phyloP scores from a whole-genome alignment of 2,113 vertebrate genomes.

The Brachypodius melanocephalos region DNA sequence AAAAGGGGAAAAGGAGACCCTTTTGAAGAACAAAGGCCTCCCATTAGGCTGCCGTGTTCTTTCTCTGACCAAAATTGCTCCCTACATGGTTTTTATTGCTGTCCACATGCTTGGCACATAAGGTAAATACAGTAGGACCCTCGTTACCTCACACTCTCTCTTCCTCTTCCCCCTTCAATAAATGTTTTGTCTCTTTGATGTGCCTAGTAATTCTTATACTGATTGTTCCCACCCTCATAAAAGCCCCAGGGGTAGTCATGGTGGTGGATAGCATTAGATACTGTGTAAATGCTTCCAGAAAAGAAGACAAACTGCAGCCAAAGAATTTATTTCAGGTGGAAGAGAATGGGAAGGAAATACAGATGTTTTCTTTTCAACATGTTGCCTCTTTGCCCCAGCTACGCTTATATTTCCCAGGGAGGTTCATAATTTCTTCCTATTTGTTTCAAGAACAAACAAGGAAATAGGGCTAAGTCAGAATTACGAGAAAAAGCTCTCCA shows the following conservation, averaged over 20 bases:
- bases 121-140: constrained; percentile 76
- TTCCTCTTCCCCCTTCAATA: constrained; percentile 60
- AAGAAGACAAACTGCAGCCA: constrained; percentile 56
- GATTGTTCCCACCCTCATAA: constrained; percentile 68
- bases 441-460: background rate
- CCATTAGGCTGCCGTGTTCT: constrained; percentile 79
- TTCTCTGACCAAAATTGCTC: constrained; percentile 76
- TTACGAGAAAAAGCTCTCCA: background rate
- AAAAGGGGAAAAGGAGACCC: constrained; percentile 80
- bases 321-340: constrained; percentile 64
- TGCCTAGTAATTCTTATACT: constrained; percentile 70
- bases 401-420: background rate
- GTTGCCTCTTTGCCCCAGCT: background rate
- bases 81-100: constrained; percentile 75
- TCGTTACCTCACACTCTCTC: constrained; percentile 69
- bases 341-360: constrained; percentile 40
- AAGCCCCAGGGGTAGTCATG: constrained; percentile 59
- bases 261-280: constrained; percentile 52
- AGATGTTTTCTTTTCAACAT: constrained; percentile 21
- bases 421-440: constrained; percentile 18
- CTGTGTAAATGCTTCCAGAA: constrained; percentile 64
- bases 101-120: constrained; percentile 74
- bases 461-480: background rate
- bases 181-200: constrained; percentile 72
- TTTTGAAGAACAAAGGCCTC: constrained; percentile 82